Evolutionary conservation across 2,797 vertebrate genomes (phyloP).

Genomic region (Microctenopoma lineatum): DNA sequence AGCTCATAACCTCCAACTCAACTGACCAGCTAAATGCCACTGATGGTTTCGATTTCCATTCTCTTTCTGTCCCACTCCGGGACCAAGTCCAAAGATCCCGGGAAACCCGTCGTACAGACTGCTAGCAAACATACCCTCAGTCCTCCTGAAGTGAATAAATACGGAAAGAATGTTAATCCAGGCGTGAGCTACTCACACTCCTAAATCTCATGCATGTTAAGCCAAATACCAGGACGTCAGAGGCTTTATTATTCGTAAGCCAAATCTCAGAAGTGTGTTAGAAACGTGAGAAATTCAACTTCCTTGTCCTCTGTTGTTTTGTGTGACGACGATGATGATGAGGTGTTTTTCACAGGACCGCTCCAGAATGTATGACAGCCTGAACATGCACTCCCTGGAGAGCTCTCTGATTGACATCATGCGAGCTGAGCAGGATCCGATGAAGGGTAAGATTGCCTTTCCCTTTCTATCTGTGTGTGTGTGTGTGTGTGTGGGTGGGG

Average conservation of each 20-base stretch:
- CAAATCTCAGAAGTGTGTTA: conserved; percentile 46
- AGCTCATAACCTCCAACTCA: conserved; percentile 44
- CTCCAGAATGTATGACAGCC: conserved; percentile 96
- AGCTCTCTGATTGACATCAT: conserved; percentile 99
- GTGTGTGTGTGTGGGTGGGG: neutral
- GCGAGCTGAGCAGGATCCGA: conserved; percentile 97
- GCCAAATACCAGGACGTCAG: conserved; percentile 42
- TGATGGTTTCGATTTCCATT: conserved; percentile 54
- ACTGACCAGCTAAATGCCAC: conserved; percentile 40
- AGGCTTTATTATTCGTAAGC: conserved; percentile 46
- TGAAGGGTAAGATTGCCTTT: conserved; percentile 89
- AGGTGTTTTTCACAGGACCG: conserved; percentile 87
- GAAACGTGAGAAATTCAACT: conserved; percentile 32
- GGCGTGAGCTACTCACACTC: conserved; percentile 40
- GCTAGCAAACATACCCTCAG: conserved; percentile 46
- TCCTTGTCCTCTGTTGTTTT: conserved; percentile 9
- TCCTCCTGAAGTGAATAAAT: conserved; percentile 62
- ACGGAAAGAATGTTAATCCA: conserved; percentile 80
- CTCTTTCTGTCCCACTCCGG: conserved; percentile 27
- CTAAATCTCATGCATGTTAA: conserved; percentile 54
- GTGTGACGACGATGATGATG: neutral
- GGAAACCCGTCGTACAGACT: conserved; percentile 34
- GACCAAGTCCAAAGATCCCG: conserved; percentile 47
- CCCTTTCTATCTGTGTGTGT: conserved; percentile 20
- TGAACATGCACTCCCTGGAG: conserved; percentile 99